Evolutionary conservation across 2,888 invertebrate species (phyloP).

Genomic region (Chaetoderma sp.): DNA sequence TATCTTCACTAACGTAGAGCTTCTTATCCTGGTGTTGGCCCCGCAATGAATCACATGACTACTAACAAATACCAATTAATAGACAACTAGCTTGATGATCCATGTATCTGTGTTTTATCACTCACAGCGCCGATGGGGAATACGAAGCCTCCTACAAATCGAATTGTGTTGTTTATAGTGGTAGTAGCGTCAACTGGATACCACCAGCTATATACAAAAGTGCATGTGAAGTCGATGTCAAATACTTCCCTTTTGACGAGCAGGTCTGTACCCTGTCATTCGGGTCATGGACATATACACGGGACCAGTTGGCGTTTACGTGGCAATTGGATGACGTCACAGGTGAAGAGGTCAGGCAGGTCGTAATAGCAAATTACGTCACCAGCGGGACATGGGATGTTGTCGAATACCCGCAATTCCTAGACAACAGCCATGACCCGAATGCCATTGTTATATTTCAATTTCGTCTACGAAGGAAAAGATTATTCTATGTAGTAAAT

Average conservation of each 20-base stretch:
- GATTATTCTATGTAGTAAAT: slow-evolving; percentile 99
- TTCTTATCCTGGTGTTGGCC: too few species aligned
- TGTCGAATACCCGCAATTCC: slow-evolving; percentile 61
- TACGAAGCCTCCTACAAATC: slow-evolving; percentile 99
- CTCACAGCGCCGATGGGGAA: slow-evolving; percentile 98
- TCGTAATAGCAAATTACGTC: slow-evolving; percentile 68
- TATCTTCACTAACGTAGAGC: too few species aligned
- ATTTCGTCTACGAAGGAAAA: slow-evolving; percentile 95
- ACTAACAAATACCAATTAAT: too few species aligned
- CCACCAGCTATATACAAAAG: slow-evolving; percentile 99
- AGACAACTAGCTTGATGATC: too few species aligned
- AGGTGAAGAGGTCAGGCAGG: slow-evolving; percentile 55
- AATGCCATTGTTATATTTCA: slow-evolving; percentile 84
- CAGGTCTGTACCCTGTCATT: slow-evolving; percentile 99
- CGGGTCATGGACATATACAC: slow-evolving; percentile 74
- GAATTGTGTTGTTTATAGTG: slow-evolving; percentile 97
- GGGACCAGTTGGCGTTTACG: slow-evolving; percentile 61
- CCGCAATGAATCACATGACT: too few species aligned
- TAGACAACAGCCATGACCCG: slow-evolving; percentile 48
- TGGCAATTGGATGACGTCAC: too few species aligned
- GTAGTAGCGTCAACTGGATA: slow-evolving; percentile 96
- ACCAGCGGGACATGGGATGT: slow-evolving; percentile 69
- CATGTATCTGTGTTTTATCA: too few species aligned
- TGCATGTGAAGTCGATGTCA: slow-evolving; percentile 98
- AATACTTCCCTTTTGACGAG: slow-evolving; percentile 99